Conservation (phyloP, 2,888 invertebrate species). For the Macaria liturata region DNA sequence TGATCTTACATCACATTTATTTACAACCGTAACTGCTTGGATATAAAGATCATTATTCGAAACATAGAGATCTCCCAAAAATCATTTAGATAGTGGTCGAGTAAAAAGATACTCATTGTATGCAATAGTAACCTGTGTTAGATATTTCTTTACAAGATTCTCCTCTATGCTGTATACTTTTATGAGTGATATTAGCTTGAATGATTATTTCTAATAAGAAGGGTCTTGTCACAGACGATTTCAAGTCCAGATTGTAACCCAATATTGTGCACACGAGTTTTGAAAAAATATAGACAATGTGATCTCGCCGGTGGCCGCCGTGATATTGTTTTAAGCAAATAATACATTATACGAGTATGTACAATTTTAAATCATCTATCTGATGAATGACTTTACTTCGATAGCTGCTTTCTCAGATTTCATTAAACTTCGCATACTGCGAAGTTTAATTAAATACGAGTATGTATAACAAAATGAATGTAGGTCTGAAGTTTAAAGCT, state of each 20-base stretch:
- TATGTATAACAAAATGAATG: no score
- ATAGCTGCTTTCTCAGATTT: no score
- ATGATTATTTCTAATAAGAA: slow-evolving; percentile 28
- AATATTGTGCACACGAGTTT: slow-evolving; percentile 68
- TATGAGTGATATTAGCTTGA: slow-evolving; percentile 32
- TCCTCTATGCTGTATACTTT: slow-evolving; percentile 24
- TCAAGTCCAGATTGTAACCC: slow-evolving; percentile 59
- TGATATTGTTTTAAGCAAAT: no score
- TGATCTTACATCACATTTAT: slow-evolving; percentile 3
- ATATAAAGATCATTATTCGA: no score
- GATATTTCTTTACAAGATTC: slow-evolving; percentile 24
- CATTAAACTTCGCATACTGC: no score
- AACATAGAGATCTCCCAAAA: slow-evolving; percentile 1
- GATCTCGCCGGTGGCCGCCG: slow-evolving; percentile 54
- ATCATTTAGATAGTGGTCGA: slow-evolving; percentile 26
- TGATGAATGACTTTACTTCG: no score
- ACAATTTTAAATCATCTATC: no score
- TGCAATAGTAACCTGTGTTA: slow-evolving; percentile 42
- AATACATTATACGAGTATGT: no score
- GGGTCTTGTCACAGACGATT: slow-evolving; percentile 42
- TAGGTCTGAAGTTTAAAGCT: no score
- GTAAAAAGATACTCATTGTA: slow-evolving; percentile 37
- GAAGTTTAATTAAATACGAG: no score
- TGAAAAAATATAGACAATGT: slow-evolving; percentile 59
- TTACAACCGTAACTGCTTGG: no score